Percentiles rank a stretch among this genome's conserved stretches.
Evolutionary conservation across 2,888 invertebrate species (phyloP).

Genomic region (Lissocephala sabroskyi): DNA sequence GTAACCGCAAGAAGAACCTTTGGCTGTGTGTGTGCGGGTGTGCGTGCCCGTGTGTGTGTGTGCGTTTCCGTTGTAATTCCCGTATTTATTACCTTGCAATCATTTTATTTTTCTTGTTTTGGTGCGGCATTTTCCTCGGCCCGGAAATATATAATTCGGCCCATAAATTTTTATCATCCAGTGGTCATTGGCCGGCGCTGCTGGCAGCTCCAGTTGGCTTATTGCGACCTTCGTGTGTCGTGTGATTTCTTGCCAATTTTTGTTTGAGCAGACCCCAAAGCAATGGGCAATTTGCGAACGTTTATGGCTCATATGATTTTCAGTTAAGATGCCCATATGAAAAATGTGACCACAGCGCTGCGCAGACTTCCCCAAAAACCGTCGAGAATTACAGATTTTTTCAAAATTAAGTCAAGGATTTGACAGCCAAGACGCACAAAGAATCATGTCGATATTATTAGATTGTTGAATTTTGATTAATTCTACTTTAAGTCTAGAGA

Average conservation of each 20-base stretch:
- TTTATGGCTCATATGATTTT: conserved; percentile 50
- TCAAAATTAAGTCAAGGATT: no score
- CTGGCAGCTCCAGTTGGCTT: no score
- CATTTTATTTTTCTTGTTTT: conserved; percentile 16
- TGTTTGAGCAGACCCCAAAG: no score
- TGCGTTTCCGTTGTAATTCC: conserved; percentile 4
- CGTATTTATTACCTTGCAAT: conserved; percentile 49
- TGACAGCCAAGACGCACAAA: no score
- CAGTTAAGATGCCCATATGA: not conserved
- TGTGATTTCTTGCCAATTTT: no score
- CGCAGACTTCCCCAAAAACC: no score
- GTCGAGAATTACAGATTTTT: no score
- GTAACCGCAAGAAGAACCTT: not conserved
- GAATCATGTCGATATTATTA: no score
- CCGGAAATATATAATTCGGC: conserved; percentile 47
- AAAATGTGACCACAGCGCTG: no score
- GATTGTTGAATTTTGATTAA: no score
- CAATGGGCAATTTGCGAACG: conserved; percentile 28
- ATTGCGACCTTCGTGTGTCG: no score
- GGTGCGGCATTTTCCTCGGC: conserved; percentile 16
- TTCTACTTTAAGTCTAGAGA: no score
- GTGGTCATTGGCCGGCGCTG: not conserved
- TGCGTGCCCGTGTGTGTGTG: not conserved
- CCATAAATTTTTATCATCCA: conserved; percentile 50
- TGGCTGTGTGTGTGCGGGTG: conserved; percentile 7